Evolutionary conservation across 2,797 vertebrate genomes (phyloP).

Genomic region (Agapornis canus): DNA sequence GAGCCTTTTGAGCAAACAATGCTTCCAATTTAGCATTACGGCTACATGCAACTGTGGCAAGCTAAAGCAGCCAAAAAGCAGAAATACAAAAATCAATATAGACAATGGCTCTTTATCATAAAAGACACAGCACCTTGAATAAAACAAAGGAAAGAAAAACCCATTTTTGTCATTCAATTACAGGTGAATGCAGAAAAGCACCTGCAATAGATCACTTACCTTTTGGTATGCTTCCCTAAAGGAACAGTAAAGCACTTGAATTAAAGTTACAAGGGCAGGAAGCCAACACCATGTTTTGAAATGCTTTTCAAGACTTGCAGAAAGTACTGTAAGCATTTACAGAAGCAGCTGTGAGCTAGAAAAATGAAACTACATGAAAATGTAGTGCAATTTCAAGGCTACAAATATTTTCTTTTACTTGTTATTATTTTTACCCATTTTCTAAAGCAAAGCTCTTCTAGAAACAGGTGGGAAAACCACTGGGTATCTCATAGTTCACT

Average conservation of each 20-base stretch:
- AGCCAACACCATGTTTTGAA: neutral
- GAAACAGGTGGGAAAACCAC: neutral
- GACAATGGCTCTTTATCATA: neutral
- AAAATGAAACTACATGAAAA: neutral
- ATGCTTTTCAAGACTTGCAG: constrained; percentile 2
- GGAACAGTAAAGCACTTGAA: neutral
- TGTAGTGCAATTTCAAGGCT: neutral
- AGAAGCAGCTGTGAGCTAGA: neutral
- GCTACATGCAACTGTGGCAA: constrained; percentile 18
- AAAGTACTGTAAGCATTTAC: constrained; percentile 17
- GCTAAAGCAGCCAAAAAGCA: constrained; percentile 26
- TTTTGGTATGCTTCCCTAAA: constrained; percentile 3
- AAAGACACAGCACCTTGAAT: neutral
- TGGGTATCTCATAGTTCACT: neutral
- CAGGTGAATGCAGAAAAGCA: neutral
- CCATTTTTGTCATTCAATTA: neutral
- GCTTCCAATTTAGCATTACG: neutral
- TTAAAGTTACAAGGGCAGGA: neutral
- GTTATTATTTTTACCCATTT: neutral
- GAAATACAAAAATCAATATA: neutral
- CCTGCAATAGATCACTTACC: neutral
- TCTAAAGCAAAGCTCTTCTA: neutral
- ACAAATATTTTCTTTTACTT: neutral
- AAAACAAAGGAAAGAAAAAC: neutral
- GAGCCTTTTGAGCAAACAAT: neutral